Percentiles rank a stretch among this genome's conserved stretches.
These are phyloP conservation scores for Diarsia dahlii DNA, from an alignment of 2,888 invertebrate genomes.

Conservation along the genomic window DNA sequence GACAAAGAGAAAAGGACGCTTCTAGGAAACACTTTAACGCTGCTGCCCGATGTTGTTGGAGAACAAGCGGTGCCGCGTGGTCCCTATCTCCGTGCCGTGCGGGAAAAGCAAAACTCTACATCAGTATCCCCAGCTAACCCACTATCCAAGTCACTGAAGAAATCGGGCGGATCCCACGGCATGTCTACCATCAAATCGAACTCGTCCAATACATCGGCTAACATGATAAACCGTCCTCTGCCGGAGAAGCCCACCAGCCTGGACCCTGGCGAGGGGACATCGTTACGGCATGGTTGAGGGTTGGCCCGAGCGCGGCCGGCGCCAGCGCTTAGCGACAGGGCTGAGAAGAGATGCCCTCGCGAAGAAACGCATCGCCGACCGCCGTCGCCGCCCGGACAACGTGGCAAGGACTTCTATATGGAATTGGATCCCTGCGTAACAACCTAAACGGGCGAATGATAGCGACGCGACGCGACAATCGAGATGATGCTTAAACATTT, in stretches of 20 bases:
- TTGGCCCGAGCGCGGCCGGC: constrained; percentile 60
- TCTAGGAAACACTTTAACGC: constrained; percentile 69
- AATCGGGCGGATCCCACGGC: constrained; percentile 69
- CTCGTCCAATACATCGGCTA: constrained; percentile 85
- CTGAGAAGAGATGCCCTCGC: constrained; percentile 32
- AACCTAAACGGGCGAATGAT: constrained; percentile 57
- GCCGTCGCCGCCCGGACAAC: constrained; percentile 49
- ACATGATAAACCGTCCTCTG: constrained; percentile 93
- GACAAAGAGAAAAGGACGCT: constrained; percentile 80
- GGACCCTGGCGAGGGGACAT: constrained; percentile 85
- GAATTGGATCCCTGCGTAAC: constrained; percentile 70
- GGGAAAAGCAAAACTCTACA: constrained; percentile 87
- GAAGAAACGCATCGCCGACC: constrained; percentile 38
- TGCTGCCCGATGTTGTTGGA: constrained; percentile 85
- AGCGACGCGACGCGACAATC: constrained; percentile 57
- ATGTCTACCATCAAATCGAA: constrained; percentile 77
- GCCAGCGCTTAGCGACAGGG: constrained; percentile 43
- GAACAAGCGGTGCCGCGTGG: constrained; percentile 88
- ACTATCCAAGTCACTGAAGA: constrained; percentile 70
- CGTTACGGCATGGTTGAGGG: constrained; percentile 79
- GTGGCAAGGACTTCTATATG: constrained; percentile 67
- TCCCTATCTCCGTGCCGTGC: constrained; percentile 91
- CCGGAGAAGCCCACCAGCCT: constrained; percentile 91
- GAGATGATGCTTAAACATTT: constrained; percentile 77
- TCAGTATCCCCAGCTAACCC: constrained; percentile 64